Evolutionary conservation across 2,797 vertebrate species (phyloP), one percentile per base, ranked within the genome.

Genomic region (Cryptoprocta ferox): DNA sequence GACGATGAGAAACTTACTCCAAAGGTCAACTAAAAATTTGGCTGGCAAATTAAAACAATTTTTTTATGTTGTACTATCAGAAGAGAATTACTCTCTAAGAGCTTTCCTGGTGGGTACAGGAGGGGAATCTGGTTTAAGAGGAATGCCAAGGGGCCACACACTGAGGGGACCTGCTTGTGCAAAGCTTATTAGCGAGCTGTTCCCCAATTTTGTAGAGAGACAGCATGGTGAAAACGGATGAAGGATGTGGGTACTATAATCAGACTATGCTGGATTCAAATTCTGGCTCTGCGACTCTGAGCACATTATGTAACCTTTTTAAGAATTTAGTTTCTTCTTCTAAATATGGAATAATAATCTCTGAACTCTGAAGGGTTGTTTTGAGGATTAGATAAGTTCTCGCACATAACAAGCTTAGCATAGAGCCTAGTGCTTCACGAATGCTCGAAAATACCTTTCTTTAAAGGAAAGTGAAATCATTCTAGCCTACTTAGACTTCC

Each of bases 261-360:
- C 35, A 37, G 11, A 59, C 24, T 26, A 48, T 26, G 15, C 68
- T 86, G 61, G 53, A 68, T 82, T 94, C 68, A 50, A 32, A 86
- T 93, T 66, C 75, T 56, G 42, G 65, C 79, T 75, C 6, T 39
- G 30, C 3, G 11, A 80, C 35, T n/a, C n/a, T 24, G 45, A 76
- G 42, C 65, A 75, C 13, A 24, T 59, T 76, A 50, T 9, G 14
- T 37, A 68, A 75, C 30, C 92, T 71, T 85, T 75, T 32, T 2
- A 12, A 75, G 86, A n/a, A 80, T 28, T 89, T 56, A 21, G 18
- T 50, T 76, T 89, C 50, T 92, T 75, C 76, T 93, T 42, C 56
- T 94, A 87, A 90, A 56, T 81, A 81, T 32, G n/a, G 61, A 94
- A 81, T 42, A 15, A 63, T 68, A 30, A 45, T 84, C 80, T 95